These are phyloP conservation scores for Chydorus sphaericus DNA, from an alignment of 2,888 invertebrate genomes.

Conservation along the genomic window DNA sequence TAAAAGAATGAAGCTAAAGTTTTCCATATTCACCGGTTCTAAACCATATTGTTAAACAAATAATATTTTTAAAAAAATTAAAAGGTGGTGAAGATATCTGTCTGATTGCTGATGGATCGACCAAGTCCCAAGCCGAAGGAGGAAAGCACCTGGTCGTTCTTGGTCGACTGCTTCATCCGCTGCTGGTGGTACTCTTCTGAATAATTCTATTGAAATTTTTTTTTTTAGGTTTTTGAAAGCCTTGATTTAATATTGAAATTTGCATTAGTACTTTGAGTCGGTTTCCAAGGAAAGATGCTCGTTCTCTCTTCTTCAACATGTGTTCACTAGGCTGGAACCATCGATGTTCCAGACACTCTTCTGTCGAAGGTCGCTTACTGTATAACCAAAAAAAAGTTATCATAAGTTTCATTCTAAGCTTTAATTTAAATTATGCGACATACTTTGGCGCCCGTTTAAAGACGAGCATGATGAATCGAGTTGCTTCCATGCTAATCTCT, in stretches of 20 bases:
- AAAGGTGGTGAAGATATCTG: conserved; percentile 52
- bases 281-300: conserved; percentile 69
- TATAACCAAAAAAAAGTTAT: conserved; percentile 23
- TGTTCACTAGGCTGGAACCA: conserved; percentile 87
- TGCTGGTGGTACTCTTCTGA: conserved; percentile 61
- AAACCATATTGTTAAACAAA: no score
- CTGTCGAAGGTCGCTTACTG: conserved; percentile 83
- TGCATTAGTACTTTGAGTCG: conserved; percentile 29
- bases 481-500: conserved; percentile 83
- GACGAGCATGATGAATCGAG: conserved; percentile 84
- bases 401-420: background rate
- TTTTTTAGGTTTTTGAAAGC: background rate
- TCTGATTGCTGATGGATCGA: conserved; percentile 70
- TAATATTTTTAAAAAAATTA: no score
- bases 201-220: conserved; percentile 43
- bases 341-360: conserved; percentile 89
- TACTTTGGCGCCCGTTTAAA: conserved; percentile 86
- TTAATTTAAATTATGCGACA: background rate
- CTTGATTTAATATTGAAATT: background rate
- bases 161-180: conserved; percentile 44
- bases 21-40: no score
- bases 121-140: conserved; percentile 44
- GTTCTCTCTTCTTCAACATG: conserved; percentile 81
- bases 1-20: no score
- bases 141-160: conserved; percentile 39